Evolutionary conservation across 2,888 invertebrate species (phyloP), one percentile per base, ranked within the genome.

Genomic region (Erynnis tages): DNA sequence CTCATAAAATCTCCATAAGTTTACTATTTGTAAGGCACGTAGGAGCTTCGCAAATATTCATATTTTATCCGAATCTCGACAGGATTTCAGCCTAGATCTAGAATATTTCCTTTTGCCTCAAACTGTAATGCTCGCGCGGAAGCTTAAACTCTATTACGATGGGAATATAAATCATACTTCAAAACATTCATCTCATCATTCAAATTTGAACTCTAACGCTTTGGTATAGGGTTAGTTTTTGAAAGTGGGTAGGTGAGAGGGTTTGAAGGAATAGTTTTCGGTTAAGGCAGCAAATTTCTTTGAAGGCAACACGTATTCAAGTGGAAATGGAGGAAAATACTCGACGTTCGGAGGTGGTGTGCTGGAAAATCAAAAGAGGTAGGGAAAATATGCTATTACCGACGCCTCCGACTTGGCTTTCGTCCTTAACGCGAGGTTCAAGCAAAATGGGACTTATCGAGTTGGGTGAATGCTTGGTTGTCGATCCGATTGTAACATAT

Each of bases 321-420:
- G 47, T 44, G 54, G 56, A 55, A 56, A 52, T 55, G 55, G 46
- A 47, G 50, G 54, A 47, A 46, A 53, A 54, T 34, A 52, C 52
- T 52, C 53, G 56, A 62, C 58, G 61, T 43, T 43, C 58, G 57
- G 54, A 62, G 64, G 59, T 63, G 65, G 54, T 56, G 62, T 61
- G 37, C 47, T 50, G 68, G 70, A 67, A 71, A 63, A 69, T 71
- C 69, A 69, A 70, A 70, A 61, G 48, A 37, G 45, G 25, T 46
- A 13, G 44, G 48, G 41, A 32, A 43, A 57, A 49, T 53, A 54
- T 46, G 48, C 37, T 37, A 30, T 44, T 44, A 21, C 34, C 35
- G 30, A 21, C 44, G 43, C 43, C 37, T 44, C 37, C 37, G 8
- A 35, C 27, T 41, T 30, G 43, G 44, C 30, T 23, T 27, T 44